Evolutionary conservation across 2,113 vertebrate species (phyloP).

Genomic region (Bubo bubo): DNA sequence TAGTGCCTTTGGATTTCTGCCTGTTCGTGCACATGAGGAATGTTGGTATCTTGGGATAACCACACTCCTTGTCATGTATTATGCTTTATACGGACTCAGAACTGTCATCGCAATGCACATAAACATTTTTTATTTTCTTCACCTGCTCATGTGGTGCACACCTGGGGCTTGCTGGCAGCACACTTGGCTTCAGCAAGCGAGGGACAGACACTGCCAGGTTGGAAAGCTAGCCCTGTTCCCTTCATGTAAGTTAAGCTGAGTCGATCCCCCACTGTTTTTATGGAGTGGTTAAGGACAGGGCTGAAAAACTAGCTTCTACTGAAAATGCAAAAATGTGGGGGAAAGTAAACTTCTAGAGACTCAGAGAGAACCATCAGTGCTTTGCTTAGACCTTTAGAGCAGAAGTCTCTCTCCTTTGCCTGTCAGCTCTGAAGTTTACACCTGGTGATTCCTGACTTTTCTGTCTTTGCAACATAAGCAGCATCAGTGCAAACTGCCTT

Average conservation of each 20-base stretch:
- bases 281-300: conserved; percentile 34
- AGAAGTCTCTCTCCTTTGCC: neutral
- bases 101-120: conserved; percentile 64
- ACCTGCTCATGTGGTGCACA: conserved; percentile 68
- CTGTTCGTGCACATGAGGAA: conserved; percentile 40
- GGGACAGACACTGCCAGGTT: conserved; percentile 48
- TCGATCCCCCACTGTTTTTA: conserved; percentile 40
- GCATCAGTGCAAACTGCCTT: neutral
- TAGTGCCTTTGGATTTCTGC: conserved; percentile 48
- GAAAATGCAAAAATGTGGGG: neutral
- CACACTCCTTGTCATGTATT: conserved; percentile 44
- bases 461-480: neutral
- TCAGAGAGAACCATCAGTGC: neutral
- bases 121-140: conserved; percentile 73
- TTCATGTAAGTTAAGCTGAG: neutral
- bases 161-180: conserved; percentile 60
- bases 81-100: conserved; percentile 62
- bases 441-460: neutral
- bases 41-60: conserved; percentile 51
- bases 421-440: neutral
- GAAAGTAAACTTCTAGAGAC: neutral
- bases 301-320: conserved; percentile 34
- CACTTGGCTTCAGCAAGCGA: neutral
- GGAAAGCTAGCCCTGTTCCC: conserved; percentile 34
- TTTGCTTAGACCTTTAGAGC: neutral